Conservation (phyloP, 2,888 invertebrate species). For the Iphiclides podalirius region DNA sequence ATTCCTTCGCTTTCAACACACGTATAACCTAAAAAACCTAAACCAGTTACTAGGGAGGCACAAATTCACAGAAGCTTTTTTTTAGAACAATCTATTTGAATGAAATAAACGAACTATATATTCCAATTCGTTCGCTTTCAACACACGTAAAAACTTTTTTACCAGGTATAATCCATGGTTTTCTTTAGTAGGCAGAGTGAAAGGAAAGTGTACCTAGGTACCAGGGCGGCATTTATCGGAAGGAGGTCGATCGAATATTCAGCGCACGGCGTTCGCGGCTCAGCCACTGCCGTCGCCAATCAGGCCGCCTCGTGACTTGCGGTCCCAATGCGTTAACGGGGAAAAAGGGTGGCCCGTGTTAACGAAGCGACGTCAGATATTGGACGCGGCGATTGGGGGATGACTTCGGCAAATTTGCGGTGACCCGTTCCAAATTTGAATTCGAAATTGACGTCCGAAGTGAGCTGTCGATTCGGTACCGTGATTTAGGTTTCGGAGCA, state of each 20-base stretch:
- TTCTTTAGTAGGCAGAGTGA: no score
- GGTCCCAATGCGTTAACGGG: constrained; percentile 36
- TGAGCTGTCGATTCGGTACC: not conserved
- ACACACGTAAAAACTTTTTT: no score
- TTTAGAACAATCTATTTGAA: no score
- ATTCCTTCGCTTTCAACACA: no score
- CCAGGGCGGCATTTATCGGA: constrained; percentile 1
- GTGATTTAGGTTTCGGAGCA: not conserved
- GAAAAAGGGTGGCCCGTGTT: constrained; percentile 34
- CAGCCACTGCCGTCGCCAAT: constrained; percentile 51
- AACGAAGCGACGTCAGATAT: constrained; percentile 21
- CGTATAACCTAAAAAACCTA: no score
- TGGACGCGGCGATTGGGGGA: not conserved
- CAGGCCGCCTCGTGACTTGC: constrained; percentile 54
- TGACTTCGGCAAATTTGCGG: no score
- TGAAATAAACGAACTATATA: no score
- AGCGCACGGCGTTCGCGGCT: constrained; percentile 37
- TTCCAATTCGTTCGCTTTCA: no score
- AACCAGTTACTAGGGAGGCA: no score
- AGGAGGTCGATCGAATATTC: constrained; percentile 39
- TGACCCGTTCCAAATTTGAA: constrained; percentile 2
- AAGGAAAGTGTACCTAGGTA: not conserved
- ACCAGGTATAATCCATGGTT: no score
- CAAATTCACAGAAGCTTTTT: no score
- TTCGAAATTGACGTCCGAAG: not conserved